These are phyloP conservation scores for Parthenolecanium corni DNA, from an alignment of 2,888 invertebrate species.

Conservation along the genomic window DNA sequence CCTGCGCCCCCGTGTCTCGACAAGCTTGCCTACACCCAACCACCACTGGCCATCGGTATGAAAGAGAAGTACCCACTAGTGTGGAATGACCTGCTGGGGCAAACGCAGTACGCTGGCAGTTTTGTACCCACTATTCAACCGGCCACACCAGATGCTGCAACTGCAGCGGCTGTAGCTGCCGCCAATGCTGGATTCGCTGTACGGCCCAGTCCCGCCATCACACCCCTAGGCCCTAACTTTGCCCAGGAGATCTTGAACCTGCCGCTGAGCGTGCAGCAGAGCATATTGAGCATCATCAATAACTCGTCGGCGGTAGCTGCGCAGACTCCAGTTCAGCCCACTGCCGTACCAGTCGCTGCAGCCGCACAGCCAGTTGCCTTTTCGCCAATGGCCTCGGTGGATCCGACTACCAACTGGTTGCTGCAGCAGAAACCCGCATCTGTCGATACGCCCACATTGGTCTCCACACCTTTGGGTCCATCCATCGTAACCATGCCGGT, in stretches of 20 bases:
- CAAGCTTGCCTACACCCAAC: not conserved
- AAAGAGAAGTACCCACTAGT: constrained; percentile 2
- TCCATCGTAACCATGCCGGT: not conserved
- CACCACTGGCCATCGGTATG: not conserved
- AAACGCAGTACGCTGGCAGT: not conserved
- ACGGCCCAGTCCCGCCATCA: constrained; percentile 12
- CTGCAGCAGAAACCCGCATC: not conserved
- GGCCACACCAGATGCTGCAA: constrained; percentile 10
- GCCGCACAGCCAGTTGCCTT: not conserved
- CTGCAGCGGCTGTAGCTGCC: not conserved
- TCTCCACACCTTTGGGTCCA: not conserved
- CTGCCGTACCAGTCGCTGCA: not conserved
- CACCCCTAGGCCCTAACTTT: constrained; percentile 5
- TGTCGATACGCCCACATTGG: not conserved
- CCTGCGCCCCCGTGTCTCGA: constrained; percentile 10
- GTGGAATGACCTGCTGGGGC: constrained; percentile 14
- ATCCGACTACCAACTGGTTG: not conserved
- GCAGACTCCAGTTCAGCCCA: not conserved
- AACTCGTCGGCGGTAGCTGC: constrained; percentile 32
- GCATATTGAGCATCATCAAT: constrained; percentile 37
- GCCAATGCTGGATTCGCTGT: constrained; percentile 8
- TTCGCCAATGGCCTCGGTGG: not conserved
- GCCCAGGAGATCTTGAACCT: constrained; percentile 16
- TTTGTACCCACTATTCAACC: constrained; percentile 18
- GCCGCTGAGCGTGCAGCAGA: constrained; percentile 36